Evolutionary conservation across 2,888 invertebrate species (phyloP).

Genomic region (Zelleria hepariella): DNA sequence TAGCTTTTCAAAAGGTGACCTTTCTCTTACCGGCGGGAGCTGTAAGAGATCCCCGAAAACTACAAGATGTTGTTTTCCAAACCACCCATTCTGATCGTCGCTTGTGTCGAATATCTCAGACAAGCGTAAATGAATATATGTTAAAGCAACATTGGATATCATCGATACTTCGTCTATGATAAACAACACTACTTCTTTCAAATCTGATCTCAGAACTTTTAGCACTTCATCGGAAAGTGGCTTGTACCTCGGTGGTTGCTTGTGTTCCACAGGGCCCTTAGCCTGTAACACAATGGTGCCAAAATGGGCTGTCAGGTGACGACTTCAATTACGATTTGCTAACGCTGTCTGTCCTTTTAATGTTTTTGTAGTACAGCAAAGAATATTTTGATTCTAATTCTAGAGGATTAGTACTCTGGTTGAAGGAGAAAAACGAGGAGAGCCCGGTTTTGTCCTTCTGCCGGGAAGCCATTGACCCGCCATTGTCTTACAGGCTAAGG

Average conservation of each 20-base stretch:
- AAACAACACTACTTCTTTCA: slow-evolving; percentile 21
- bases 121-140: slow-evolving; percentile 15
- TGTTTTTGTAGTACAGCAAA: too few relatives aligned
- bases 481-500: too few relatives aligned
- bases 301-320: too few relatives aligned
- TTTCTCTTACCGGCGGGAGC: slow-evolving; percentile 24
- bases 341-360: too few relatives aligned
- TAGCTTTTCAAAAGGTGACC: slow-evolving; percentile 22
- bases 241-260: slow-evolving; percentile 23
- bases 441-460: too few relatives aligned
- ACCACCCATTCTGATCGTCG: slow-evolving; percentile 24
- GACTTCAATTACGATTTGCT: too few relatives aligned
- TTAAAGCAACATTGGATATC: slow-evolving; percentile 19
- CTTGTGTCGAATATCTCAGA: slow-evolving; percentile 25
- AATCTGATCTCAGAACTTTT: slow-evolving; percentile 19
- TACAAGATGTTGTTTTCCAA: slow-evolving; percentile 24
- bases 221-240: slow-evolving; percentile 20
- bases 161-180: slow-evolving; percentile 25
- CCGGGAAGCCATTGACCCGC: too few relatives aligned
- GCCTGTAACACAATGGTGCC: too few relatives aligned
- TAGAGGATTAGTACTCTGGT: too few relatives aligned
- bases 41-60: slow-evolving; percentile 30
- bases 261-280: slow-evolving; percentile 25
- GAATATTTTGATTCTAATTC: too few relatives aligned
- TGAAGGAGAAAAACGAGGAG: too few relatives aligned